These are phyloP conservation scores for Ammodytes marinus DNA, from an alignment of 2,113 vertebrate genomes.

Conservation along the genomic window DNA sequence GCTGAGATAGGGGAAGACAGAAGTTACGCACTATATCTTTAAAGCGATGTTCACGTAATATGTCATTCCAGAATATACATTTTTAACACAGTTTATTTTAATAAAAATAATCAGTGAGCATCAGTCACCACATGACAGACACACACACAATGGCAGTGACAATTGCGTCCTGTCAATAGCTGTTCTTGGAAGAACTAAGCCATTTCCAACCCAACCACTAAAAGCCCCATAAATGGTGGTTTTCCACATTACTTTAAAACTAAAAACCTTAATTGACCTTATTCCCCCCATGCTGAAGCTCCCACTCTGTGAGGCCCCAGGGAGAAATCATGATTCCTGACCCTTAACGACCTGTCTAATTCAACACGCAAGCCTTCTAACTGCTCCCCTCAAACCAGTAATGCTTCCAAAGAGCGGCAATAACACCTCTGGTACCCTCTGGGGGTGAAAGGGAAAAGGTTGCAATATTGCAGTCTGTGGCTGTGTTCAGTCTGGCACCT, in stretches of 20 bases:
- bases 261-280: constrained; percentile 45
- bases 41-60: background rate
- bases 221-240: constrained; percentile 44
- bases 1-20: too few species aligned
- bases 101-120: background rate
- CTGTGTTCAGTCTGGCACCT: constrained; percentile 2
- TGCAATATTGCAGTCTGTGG: background rate
- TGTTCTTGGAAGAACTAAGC: constrained; percentile 29
- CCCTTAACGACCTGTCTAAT: constrained; percentile 32
- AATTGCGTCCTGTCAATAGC: background rate
- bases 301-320: constrained; percentile 21
- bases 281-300: background rate
- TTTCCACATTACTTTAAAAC: constrained; percentile 50
- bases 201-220: constrained; percentile 15
- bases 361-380: constrained; percentile 19
- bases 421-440: constrained; percentile 15
- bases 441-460: background rate
- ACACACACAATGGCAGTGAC: constrained; percentile 1
- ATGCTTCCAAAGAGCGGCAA: constrained; percentile 23
- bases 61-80: background rate
- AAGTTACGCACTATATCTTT: too few species aligned
- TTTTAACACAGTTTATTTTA: background rate
- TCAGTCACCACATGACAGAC: background rate
- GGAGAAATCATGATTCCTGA: constrained; percentile 36
- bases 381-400: constrained; percentile 14